A percentile compares a stretch with the other conserved stretches of the same genome.
Evolutionary conservation across 2,888 invertebrate species (phyloP).

Genomic region (Acleris laterana): DNA sequence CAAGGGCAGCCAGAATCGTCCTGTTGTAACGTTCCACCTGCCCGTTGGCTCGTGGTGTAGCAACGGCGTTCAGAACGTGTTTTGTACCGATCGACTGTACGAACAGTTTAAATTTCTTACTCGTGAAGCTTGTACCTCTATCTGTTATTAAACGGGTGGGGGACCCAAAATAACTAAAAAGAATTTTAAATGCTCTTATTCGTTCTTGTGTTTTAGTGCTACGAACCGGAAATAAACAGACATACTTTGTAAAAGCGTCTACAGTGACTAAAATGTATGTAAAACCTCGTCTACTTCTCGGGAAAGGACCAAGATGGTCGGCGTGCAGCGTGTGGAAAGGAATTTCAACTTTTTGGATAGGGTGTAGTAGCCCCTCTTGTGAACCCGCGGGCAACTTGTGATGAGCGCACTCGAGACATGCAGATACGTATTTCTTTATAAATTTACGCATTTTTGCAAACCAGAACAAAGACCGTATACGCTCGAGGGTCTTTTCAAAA

Average conservation of each 20-base stretch:
- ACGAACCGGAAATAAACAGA: conserved; percentile 19
- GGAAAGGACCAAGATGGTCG: too few species aligned
- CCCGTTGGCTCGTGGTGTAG: not conserved
- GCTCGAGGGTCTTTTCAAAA: too few species aligned
- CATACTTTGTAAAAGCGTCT: conserved; percentile 34
- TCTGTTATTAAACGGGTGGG: not conserved
- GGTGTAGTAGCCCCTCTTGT: too few species aligned
- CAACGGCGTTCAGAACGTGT: conserved; percentile 1
- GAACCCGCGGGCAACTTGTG: too few species aligned
- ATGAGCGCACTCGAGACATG: too few species aligned
- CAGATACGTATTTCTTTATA: too few species aligned
- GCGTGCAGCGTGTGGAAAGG: too few species aligned
- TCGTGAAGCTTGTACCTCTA: conserved; percentile 21
- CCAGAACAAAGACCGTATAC: too few species aligned
- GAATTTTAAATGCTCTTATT: not conserved
- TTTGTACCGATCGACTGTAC: conserved; percentile 1
- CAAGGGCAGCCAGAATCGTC: conserved; percentile 26
- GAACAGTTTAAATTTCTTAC: conserved; percentile 21
- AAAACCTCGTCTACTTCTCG: too few species aligned
- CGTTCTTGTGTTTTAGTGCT: conserved; percentile 25
- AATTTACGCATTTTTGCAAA: too few species aligned
- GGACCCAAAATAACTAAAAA: not conserved
- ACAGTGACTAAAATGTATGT: conserved; percentile 19
- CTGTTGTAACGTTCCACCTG: conserved; percentile 3
- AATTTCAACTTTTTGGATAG: too few species aligned